Conservation (phyloP, 2,797 vertebrate genomes). For the Tauraco hartlaubi region DNA sequence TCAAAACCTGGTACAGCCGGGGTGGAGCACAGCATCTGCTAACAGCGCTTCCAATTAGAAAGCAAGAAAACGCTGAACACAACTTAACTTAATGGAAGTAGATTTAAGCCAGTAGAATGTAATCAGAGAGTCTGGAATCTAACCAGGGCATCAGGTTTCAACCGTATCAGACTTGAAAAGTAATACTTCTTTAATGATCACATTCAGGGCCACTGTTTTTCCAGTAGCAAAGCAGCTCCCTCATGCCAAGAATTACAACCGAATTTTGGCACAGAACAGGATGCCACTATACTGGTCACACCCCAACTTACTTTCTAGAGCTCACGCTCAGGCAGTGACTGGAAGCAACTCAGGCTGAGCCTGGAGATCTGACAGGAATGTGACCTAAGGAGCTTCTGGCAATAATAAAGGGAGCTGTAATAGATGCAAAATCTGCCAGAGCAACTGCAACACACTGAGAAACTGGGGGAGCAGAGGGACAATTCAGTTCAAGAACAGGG, state of each 20-base stretch:
- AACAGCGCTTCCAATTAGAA: not conserved
- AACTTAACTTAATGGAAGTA: not conserved
- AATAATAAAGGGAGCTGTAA: not conserved
- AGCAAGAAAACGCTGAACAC: conserved; percentile 15
- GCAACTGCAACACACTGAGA: not conserved
- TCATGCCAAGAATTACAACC: not conserved
- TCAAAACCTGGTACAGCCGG: not conserved
- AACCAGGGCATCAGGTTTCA: conserved; percentile 11
- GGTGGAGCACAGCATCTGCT: not conserved
- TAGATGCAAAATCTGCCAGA: not conserved
- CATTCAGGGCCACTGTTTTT: not conserved
- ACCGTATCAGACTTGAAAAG: not conserved
- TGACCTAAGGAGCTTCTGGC: not conserved
- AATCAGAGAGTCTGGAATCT: conserved; percentile 36
- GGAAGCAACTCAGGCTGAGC: not conserved
- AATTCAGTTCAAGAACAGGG: not conserved
- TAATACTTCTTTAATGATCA: not conserved
- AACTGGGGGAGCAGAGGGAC: not conserved
- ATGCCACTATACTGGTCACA: not conserved
- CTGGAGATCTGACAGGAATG: not conserved
- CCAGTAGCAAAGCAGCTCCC: not conserved
- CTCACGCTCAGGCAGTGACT: not conserved
- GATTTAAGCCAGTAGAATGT: conserved; percentile 30
- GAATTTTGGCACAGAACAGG: not conserved
- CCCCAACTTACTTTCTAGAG: not conserved